phyloP scores from a whole-genome alignment of 2,113 vertebrate species.

The Solenodon paradoxus region DNA sequence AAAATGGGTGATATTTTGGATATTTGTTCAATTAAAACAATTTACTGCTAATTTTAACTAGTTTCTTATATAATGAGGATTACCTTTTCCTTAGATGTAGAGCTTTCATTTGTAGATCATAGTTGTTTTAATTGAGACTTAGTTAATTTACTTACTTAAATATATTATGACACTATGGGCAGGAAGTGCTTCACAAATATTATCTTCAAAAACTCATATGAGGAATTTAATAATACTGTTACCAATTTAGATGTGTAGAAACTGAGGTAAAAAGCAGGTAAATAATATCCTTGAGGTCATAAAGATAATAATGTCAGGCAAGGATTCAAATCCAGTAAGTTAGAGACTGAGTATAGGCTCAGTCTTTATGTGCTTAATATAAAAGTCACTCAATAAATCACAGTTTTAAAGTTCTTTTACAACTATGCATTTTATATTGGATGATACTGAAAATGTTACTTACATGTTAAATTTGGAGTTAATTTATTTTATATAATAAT shows the following conservation, averaged over 20 bases:
- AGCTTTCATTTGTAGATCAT: neutral
- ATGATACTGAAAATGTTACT: neutral
- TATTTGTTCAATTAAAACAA: neutral
- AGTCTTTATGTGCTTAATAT: neutral
- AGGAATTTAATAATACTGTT: neutral
- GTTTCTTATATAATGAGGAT: neutral
- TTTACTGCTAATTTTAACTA: neutral
- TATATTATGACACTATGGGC: neutral
- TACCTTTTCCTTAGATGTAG: neutral
- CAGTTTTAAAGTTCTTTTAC: neutral
- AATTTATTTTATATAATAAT: conserved; percentile 13
- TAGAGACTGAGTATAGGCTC: neutral
- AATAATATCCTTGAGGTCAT: neutral
- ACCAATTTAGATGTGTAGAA: neutral
- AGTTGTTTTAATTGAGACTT: neutral
- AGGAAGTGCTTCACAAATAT: neutral
- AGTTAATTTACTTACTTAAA: neutral
- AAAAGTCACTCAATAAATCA: conserved; percentile 25
- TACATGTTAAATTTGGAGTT: neutral
- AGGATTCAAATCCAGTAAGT: neutral
- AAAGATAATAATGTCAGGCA: neutral
- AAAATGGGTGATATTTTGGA: neutral
- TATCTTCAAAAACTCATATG: neutral
- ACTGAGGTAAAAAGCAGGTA: neutral
- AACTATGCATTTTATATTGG: neutral